phyloP scores from a whole-genome alignment of 1,140 invertebrate species.

The Drosophila sulfurigaster region DNA sequence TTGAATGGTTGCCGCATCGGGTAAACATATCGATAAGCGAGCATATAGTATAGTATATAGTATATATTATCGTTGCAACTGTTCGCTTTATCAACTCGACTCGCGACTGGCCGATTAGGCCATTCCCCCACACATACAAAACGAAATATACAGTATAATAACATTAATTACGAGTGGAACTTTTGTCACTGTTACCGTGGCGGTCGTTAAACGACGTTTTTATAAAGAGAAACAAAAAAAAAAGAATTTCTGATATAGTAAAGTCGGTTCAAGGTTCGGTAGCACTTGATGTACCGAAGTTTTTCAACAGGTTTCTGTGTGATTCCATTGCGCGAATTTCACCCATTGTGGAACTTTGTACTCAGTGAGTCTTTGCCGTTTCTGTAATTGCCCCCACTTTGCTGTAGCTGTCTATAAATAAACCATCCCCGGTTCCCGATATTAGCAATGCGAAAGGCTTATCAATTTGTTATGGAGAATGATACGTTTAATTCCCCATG shows the following conservation, averaged over 20 bases:
- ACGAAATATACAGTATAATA: constrained; percentile 17
- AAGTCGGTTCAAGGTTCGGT: constrained; percentile 39
- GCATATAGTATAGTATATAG: neutral
- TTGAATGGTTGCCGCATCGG: constrained; percentile 41
- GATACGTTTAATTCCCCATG: constrained; percentile 10
- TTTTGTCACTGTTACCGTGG: constrained; percentile 42
- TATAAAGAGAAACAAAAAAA: constrained; percentile 9
- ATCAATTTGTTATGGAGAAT: constrained; percentile 35
- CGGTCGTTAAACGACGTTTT: constrained; percentile 32
- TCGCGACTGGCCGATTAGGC: constrained; percentile 24
- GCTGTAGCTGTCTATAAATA: constrained; percentile 39
- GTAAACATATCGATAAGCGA: constrained; percentile 38
- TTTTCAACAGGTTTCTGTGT: constrained; percentile 57
- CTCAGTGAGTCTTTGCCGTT: constrained; percentile 36
- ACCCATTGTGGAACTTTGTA: constrained; percentile 60
- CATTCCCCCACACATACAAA: constrained; percentile 5
- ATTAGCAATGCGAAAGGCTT: constrained; percentile 27
- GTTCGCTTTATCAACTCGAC: constrained; percentile 34
- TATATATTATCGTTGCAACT: constrained; percentile 46
- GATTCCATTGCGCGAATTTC: constrained; percentile 43
- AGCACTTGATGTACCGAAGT: constrained; percentile 25
- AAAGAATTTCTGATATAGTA: constrained; percentile 42
- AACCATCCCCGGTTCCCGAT: constrained; percentile 12
- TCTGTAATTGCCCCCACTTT: constrained; percentile 20
- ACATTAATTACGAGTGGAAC: constrained; percentile 39